These are phyloP conservation scores for Anhinga rufa DNA, from an alignment of 2,113 vertebrate genomes.

Conservation along the genomic window DNA sequence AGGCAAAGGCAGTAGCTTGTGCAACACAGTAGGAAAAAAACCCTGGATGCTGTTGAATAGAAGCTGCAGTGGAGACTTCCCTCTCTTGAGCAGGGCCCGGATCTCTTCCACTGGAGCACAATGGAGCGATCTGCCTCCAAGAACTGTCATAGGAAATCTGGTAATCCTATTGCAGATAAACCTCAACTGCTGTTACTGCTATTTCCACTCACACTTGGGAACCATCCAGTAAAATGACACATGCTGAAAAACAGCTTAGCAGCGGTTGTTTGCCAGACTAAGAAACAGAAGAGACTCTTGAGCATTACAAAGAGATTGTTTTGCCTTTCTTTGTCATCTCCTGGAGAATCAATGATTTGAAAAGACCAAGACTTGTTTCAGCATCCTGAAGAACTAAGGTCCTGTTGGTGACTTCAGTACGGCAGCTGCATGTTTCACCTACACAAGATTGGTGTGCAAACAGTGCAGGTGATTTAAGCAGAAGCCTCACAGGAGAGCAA, in stretches of 20 bases:
- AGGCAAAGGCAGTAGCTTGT: background rate
- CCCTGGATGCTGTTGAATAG: background rate
- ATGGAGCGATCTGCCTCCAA: background rate
- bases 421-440: background rate
- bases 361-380: background rate
- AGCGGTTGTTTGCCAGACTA: background rate
- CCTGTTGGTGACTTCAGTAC: background rate
- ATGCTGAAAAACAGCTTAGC: background rate
- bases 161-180: background rate
- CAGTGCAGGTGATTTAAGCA: accelerated
- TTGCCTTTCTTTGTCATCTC: background rate
- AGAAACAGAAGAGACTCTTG: background rate
- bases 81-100: background rate
- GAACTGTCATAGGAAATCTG: background rate
- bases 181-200: background rate
- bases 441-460: background rate
- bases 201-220: background rate
- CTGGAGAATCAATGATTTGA: background rate
- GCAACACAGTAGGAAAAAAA: background rate
- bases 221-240: background rate
- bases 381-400: background rate
- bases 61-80: background rate
- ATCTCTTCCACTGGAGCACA: background rate
- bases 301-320: background rate
- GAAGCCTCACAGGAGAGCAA: background rate